Conservation (phyloP, 2,797 vertebrate species). For the Gorsachius magnificus region DNA sequence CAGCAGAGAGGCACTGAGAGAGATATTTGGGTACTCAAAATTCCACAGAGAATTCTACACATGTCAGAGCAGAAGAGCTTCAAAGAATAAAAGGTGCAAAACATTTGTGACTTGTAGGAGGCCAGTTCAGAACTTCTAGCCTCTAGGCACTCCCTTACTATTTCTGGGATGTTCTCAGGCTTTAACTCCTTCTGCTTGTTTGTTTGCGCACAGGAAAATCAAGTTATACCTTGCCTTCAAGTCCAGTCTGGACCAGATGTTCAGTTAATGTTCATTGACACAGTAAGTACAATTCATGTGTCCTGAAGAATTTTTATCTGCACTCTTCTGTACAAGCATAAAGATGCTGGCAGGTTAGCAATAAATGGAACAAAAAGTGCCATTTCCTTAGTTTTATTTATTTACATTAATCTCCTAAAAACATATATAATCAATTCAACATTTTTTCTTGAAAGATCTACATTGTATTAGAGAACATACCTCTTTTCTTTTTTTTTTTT, state of each 20-base stretch:
- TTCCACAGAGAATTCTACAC: slow-evolving; percentile 11
- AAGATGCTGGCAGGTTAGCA: not conserved
- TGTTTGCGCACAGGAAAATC: not conserved
- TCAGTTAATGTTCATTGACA: not conserved
- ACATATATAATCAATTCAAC: not conserved
- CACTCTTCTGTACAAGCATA: not conserved
- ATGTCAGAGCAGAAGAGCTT: slow-evolving; percentile 19
- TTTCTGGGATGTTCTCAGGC: not conserved
- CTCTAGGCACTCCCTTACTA: not conserved
- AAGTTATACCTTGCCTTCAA: not conserved
- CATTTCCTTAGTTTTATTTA: not conserved
- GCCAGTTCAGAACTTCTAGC: not conserved
- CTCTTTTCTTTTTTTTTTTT: not conserved
- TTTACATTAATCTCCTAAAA: not conserved
- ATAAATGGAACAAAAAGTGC: not conserved
- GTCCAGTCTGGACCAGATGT: not conserved
- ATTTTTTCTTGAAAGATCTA: not conserved
- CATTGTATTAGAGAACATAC: rapidly evolving
- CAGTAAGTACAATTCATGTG: not conserved
- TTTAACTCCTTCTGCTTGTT: slow-evolving; percentile 12
- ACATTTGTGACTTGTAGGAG: slow-evolving; percentile 39
- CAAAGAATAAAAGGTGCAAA: slow-evolving; percentile 42
- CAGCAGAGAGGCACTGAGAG: not conserved
- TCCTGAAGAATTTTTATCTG: not conserved
- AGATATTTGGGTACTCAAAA: not conserved